These are phyloP conservation scores for Apis dorsata DNA, from an alignment of 1,140 invertebrate genomes.

Conservation along the genomic window DNA sequence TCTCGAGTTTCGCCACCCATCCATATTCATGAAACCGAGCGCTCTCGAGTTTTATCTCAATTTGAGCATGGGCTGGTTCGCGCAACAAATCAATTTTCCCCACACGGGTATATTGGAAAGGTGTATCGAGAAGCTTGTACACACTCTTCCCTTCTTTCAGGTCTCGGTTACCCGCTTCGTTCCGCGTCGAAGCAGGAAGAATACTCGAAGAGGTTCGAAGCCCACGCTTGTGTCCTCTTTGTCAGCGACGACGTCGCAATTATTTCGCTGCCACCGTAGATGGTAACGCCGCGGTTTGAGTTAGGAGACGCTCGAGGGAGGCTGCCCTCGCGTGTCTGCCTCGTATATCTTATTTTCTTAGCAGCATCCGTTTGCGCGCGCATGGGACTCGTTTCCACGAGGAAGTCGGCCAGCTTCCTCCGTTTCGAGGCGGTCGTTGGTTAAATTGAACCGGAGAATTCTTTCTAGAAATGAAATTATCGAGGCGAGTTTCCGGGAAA, in stretches of 20 bases:
- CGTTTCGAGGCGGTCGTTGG: background rate
- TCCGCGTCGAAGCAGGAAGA: constrained; percentile 15
- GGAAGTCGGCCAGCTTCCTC: background rate
- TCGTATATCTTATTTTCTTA: constrained; percentile 66
- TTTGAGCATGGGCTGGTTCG: background rate
- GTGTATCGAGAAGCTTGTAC: background rate
- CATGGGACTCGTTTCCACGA: background rate
- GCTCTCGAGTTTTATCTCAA: constrained; percentile 26
- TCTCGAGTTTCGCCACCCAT: constrained; percentile 4
- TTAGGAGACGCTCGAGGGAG: constrained; percentile 1
- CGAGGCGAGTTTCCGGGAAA: background rate
- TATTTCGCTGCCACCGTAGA: constrained; percentile 57
- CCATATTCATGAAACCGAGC: constrained; percentile 28
- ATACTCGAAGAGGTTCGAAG: background rate
- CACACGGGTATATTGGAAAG: background rate
- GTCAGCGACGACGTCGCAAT: constrained; percentile 53
- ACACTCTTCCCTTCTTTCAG: background rate
- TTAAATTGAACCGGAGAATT: constrained; percentile 16
- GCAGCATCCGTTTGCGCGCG: constrained; percentile 3
- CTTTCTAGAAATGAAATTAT: constrained; percentile 27
- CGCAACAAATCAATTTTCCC: constrained; percentile 43
- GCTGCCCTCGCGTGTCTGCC: constrained; percentile 32
- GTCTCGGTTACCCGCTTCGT: background rate
- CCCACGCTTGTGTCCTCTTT: constrained; percentile 49
- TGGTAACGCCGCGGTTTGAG: constrained; percentile 41